phyloP scores from a whole-genome alignment of 2,888 invertebrate species.

The Shargacucullia verbasci region DNA sequence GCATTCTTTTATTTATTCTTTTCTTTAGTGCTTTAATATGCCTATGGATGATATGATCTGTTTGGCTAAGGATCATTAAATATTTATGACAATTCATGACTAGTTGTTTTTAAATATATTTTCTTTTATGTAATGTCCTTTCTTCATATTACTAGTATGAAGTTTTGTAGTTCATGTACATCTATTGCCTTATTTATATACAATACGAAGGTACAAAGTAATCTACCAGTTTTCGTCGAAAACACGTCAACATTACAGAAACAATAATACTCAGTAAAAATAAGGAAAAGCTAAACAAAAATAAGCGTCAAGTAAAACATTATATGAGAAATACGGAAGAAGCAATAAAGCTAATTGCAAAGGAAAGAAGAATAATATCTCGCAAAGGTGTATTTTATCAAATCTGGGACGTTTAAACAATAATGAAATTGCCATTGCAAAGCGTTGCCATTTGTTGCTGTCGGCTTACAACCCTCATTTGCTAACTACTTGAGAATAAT shows the following conservation, averaged over 20 bases:
- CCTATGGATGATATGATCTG: too few species aligned
- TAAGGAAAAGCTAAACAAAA: conserved; percentile 11
- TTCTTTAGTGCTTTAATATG: too few species aligned
- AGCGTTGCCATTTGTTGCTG: conserved; percentile 43
- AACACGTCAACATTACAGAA: background rate
- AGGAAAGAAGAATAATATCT: conserved; percentile 42
- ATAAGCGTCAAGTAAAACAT: conserved; percentile 2
- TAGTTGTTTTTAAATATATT: too few species aligned
- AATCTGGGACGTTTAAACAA: conserved; percentile 46
- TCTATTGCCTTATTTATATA: too few species aligned
- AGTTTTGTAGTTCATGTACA: too few species aligned
- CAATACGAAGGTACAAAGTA: too few species aligned
- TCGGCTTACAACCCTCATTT: conserved; percentile 44
- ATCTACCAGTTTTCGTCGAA: background rate
- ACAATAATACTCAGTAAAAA: conserved; percentile 6
- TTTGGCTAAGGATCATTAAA: too few species aligned
- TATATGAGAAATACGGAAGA: conserved; percentile 9
- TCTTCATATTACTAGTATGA: too few species aligned
- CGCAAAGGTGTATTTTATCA: conserved; percentile 42
- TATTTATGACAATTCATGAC: too few species aligned
- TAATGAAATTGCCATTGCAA: conserved; percentile 45
- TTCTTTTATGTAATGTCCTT: too few species aligned
- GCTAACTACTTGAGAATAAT: conserved; percentile 44
- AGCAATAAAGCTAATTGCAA: conserved; percentile 41
- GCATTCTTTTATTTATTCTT: too few species aligned